Evolutionary conservation across 2,888 invertebrate genomes (phyloP), one percentile per base, ranked within the genome.

Genomic region (Brachypalpus laphriformis): DNA sequence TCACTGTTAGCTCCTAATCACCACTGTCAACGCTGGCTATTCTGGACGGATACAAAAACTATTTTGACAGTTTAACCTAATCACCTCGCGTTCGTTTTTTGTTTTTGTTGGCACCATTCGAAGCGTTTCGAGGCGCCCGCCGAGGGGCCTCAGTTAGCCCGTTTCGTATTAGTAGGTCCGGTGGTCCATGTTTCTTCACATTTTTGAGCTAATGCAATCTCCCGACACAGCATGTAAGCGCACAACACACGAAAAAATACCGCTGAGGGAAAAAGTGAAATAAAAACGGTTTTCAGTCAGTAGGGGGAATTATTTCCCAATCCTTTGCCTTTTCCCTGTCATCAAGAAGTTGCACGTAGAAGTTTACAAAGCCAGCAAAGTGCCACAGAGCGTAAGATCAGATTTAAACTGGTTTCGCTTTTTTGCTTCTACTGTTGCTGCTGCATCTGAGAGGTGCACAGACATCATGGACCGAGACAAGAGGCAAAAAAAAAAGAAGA

Each of bases 41-140:
- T 54, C 22, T 45, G 34, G 61, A 76, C 34, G 78, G 25, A 37
- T 72, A 56, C 76, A 61, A 75, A 80, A 81, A 54, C 57, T 80
- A 80, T 83, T 85, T 85, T 85, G 81, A 85, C 85, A 76, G 81
- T 57, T 76, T 76, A 66, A 85, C 78, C 83, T 85, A 78, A 85
- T 85, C 83, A 85, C 80, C 80, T 80, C 51, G 47, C 40, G 40
- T 40, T 40, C 8, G 40, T 54, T 57, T 65, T 56, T 7, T 45
- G 14, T 31, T 22, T 16, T 8, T 54, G 51, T 16, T 31, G 31
- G 65, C 74, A 72, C 78, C 83, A 63, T 65, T 70, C 57, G 14
- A 51, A 51, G 59, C 14, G 66, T 49, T 82, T 63, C n/a, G 9
- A 31, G 63, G 81, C n/a, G n/a, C n/a, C 71, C 81, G 81, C 81